Evolutionary conservation across 2,888 invertebrate genomes (phyloP).

Genomic region (Idaea dimidiata): DNA sequence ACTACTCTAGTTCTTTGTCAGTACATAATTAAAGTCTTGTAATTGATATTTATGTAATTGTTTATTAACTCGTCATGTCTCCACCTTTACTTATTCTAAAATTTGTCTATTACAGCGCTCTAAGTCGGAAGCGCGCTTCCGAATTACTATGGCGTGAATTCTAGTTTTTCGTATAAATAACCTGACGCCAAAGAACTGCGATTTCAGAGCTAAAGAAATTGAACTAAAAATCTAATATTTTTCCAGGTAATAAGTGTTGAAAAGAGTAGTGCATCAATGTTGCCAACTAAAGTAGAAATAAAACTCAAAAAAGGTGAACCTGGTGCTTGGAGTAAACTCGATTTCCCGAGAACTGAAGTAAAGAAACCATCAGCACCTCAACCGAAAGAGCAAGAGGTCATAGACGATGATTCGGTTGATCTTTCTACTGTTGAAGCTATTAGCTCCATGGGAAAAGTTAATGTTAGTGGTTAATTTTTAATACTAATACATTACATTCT

Average conservation of each 20-base stretch:
- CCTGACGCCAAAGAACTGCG: too few species aligned
- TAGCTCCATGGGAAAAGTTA: constrained; percentile 66
- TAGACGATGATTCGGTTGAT: constrained; percentile 85
- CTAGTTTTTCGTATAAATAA: too few species aligned
- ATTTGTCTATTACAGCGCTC: too few species aligned
- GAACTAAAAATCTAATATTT: constrained; percentile 1
- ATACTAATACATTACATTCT: constrained; percentile 23
- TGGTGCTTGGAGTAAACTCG: constrained; percentile 89
- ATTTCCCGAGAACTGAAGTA: constrained; percentile 77
- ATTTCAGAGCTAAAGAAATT: too few species aligned
- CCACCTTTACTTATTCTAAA: too few species aligned
- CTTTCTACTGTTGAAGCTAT: constrained; percentile 85
- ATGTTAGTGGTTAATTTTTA: constrained; percentile 50
- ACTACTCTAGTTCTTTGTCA: too few species aligned
- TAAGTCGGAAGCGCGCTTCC: too few species aligned
- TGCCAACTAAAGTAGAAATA: constrained; percentile 95
- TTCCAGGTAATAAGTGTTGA: constrained; percentile 87
- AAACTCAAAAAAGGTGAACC: constrained; percentile 93
- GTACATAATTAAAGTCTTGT: too few species aligned
- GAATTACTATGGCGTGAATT: too few species aligned
- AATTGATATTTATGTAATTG: too few species aligned
- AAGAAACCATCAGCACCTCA: constrained; percentile 40
- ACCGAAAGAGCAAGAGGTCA: constrained; percentile 34
- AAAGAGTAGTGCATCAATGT: constrained; percentile 87
- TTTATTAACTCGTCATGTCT: too few species aligned